These are phyloP conservation scores for Cloeon dipterum DNA, from an alignment of 2,888 invertebrate genomes.

Conservation along the genomic window DNA sequence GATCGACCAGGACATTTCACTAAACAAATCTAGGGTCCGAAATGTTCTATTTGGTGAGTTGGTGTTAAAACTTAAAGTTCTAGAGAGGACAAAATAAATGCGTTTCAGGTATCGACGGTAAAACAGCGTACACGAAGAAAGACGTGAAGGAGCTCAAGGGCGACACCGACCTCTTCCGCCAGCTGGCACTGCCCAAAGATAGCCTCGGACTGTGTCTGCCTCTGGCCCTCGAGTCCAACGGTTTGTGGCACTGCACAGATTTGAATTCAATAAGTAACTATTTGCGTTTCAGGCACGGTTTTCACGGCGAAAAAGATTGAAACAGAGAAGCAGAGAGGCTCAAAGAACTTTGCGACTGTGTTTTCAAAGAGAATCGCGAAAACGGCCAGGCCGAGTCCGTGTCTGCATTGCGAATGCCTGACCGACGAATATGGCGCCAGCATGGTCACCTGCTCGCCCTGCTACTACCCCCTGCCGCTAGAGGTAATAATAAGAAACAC, in stretches of 20 bases:
- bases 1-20: constrained; percentile 56
- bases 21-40: constrained; percentile 43
- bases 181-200: constrained; percentile 51
- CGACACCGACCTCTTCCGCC: constrained; percentile 43
- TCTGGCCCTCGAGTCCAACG: constrained; percentile 65
- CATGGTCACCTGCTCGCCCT: constrained; percentile 39
- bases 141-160: constrained; percentile 44
- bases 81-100: not conserved
- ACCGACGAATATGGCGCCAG: constrained; percentile 38
- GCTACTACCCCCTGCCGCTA: constrained; percentile 24
- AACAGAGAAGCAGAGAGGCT: constrained; percentile 26
- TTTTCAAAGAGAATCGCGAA: constrained; percentile 39
- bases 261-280: no score
- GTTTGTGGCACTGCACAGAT: no score
- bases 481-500: no score
- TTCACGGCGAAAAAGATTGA: constrained; percentile 32
- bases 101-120: constrained; percentile 48
- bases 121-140: constrained; percentile 54
- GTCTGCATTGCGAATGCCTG: constrained; percentile 45
- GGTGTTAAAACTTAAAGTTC: not conserved
- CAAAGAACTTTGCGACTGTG: constrained; percentile 37
- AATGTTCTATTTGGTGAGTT: constrained; percentile 52
- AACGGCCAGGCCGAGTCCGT: constrained; percentile 31
- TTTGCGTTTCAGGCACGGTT: constrained; percentile 12
- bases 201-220: constrained; percentile 57